Evolutionary conservation across 2,888 invertebrate species (phyloP).

Genomic region (Cataglyphis livida): DNA sequence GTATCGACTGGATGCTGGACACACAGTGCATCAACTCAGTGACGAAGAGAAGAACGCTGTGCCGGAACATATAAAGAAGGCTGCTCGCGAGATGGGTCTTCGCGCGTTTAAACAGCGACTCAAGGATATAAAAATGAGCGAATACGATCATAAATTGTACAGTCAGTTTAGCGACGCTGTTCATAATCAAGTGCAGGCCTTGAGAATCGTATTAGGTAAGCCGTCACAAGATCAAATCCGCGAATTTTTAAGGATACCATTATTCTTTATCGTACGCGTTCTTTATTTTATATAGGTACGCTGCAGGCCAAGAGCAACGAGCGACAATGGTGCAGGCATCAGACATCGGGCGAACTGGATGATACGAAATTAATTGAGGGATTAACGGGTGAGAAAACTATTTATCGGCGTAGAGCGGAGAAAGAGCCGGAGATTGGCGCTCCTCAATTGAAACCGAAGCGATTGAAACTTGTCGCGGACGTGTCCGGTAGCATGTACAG

Average conservation of each 20-base stretch:
- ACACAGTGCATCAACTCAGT: constrained; percentile 96
- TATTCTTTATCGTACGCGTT: not conserved
- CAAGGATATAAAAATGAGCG: constrained; percentile 97
- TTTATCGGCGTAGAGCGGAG: constrained; percentile 94
- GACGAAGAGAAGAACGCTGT: constrained; percentile 96
- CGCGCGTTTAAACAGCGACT: constrained; percentile 95
- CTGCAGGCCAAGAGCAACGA: constrained; percentile 98
- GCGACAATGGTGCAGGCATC: constrained; percentile 96
- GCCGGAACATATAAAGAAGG: constrained; percentile 94
- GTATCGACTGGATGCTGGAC: constrained; percentile 96
- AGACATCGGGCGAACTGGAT: constrained; percentile 97
- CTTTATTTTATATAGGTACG: constrained; percentile 84
- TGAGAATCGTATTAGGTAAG: constrained; percentile 93
- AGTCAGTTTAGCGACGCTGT: constrained; percentile 93
- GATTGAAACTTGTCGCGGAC: constrained; percentile 94
- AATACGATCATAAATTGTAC: constrained; percentile 96
- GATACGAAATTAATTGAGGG: constrained; percentile 98
- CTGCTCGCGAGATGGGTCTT: constrained; percentile 97
- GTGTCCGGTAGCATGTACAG: constrained; percentile 99
- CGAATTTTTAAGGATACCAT: not conserved
- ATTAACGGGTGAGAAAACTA: constrained; percentile 95
- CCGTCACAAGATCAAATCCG: not conserved
- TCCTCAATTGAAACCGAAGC: constrained; percentile 95
- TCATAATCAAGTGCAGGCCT: constrained; percentile 93
- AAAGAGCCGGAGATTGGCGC: constrained; percentile 95